phyloP scores from a whole-genome alignment of 2,888 invertebrate species.

The Thecophora atra region DNA sequence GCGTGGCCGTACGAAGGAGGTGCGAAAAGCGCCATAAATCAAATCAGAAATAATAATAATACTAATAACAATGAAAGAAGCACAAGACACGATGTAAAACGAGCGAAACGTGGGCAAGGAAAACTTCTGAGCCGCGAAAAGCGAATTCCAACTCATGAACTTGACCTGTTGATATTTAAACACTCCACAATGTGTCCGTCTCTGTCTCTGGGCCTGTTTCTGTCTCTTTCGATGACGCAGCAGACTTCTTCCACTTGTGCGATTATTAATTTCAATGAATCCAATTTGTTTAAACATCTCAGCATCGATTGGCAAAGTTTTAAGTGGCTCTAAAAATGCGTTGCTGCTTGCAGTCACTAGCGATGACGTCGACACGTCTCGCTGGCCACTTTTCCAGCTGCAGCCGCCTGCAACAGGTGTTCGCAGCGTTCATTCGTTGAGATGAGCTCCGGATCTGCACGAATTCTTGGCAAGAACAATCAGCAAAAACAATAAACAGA shows the following conservation, averaged over 20 bases:
- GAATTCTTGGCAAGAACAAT: constrained; percentile 15
- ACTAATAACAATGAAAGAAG: background rate
- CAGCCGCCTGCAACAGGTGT: constrained; percentile 28
- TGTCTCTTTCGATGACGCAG: background rate
- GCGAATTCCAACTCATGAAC: constrained; percentile 24
- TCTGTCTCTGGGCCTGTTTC: background rate
- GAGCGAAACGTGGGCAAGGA: background rate
- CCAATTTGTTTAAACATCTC: constrained; percentile 10
- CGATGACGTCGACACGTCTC: background rate
- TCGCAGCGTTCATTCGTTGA: constrained; percentile 1
- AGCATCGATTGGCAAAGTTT: background rate
- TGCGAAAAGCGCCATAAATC: constrained; percentile 34
- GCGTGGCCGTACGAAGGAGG: background rate
- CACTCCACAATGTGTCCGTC: background rate
- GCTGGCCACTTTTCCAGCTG: constrained; percentile 16
- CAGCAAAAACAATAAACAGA: background rate
- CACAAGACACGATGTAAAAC: background rate
- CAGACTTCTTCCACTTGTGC: background rate
- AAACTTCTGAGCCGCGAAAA: constrained; percentile 18
- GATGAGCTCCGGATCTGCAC: constrained; percentile 29
- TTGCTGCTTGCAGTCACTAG: background rate
- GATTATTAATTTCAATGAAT: constrained; percentile 4
- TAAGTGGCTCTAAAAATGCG: background rate
- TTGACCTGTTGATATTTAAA: constrained; percentile 32
- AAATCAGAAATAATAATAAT: constrained; percentile 3